Evolutionary conservation across 92 coral and sea anemone genomes (phyloP).

Genomic region (Ricordea florida): DNA sequence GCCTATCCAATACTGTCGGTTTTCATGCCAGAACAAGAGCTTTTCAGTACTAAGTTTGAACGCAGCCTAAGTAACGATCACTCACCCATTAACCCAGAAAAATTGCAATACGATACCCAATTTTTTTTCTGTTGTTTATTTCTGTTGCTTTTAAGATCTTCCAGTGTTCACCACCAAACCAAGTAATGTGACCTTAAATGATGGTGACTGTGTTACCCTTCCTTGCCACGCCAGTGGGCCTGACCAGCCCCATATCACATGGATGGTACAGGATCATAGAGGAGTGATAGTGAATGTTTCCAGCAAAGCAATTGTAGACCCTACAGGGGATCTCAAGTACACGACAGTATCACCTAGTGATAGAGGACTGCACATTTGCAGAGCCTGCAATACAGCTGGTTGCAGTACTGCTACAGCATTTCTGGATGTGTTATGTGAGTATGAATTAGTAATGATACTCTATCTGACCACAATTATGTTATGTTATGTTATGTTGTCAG

Average conservation of each 20-base stretch:
- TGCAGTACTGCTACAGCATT: constrained; percentile 53
- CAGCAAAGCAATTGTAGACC: constrained; percentile 18
- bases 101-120: too few species aligned
- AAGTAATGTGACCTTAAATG: constrained; percentile 27
- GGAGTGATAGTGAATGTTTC: constrained; percentile 28
- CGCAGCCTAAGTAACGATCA: too few species aligned
- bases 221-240: constrained; percentile 63
- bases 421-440: constrained; percentile 74
- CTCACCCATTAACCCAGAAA: too few species aligned
- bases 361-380: constrained; percentile 63
- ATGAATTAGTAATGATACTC: background rate
- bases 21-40: too few species aligned
- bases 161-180: constrained; percentile 67
- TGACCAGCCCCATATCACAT: constrained; percentile 59
- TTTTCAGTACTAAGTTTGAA: too few species aligned
- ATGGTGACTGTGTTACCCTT: constrained; percentile 25
- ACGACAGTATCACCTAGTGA: constrained; percentile 35
- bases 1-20: too few species aligned
- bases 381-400: constrained; percentile 87
- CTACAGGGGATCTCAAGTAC: constrained; percentile 65
- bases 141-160: constrained; percentile 25
- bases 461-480: too few species aligned
- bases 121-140: background rate
- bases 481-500: too few species aligned
- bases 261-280: constrained; percentile 41